These are phyloP conservation scores for Darevskia nairensis DNA, from an alignment of 2,797 vertebrate genomes.

Conservation along the genomic window DNA sequence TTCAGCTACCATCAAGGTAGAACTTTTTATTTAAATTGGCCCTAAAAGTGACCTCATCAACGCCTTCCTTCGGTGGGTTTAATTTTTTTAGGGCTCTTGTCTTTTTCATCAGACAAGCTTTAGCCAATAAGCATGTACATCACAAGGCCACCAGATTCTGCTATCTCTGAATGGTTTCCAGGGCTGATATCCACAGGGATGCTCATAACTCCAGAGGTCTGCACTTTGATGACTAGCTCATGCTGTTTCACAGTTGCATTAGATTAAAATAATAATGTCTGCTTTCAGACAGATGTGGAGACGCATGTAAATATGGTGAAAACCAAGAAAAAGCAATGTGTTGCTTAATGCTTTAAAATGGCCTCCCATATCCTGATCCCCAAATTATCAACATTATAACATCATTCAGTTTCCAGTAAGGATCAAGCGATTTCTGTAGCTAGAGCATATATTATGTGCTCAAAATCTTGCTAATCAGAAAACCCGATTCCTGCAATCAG, in stretches of 20 bases:
- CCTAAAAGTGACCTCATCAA: background rate
- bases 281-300: background rate
- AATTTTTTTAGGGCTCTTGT: background rate
- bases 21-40: background rate
- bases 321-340: background rate
- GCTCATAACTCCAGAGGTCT: background rate
- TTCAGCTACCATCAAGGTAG: background rate
- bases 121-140: background rate
- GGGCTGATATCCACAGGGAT: background rate
- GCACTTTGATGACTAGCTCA: conserved; percentile 22
- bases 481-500: background rate
- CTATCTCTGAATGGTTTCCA: background rate
- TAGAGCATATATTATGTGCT: background rate
- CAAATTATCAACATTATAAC: background rate
- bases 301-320: accelerated
- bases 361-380: background rate
- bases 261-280: background rate
- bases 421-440: background rate
- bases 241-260: background rate
- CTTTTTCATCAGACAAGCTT: background rate
- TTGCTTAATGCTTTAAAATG: accelerated
- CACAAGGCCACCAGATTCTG: accelerated
- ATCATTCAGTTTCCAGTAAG: background rate
- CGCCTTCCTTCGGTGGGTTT: background rate
- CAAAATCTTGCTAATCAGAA: background rate